Base-by-base conservation (phyloP, 2,888 invertebrate genomes). In the Caenorhabditis becei region DNA sequence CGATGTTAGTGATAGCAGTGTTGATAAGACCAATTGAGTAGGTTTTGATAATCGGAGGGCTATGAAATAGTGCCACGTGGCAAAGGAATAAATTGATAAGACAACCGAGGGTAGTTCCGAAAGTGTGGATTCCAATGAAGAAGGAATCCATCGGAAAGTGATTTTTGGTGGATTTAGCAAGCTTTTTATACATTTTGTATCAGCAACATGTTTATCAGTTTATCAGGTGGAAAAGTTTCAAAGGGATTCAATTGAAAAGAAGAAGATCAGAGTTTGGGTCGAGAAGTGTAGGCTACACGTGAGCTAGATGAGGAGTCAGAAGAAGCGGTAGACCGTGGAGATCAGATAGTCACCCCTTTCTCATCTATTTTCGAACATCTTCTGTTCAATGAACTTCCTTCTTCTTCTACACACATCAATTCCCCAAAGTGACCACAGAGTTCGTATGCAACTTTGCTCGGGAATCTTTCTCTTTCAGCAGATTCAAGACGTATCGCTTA, bases 1-100 rank as follows among this genome's bases (percentile, higher is more conserved):
- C 56, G 0, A 56, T n/a, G 32, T 72, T 58, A 1, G 63, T 47
- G 1, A 72, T 28, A 16, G 56, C 41, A 4, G 18, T 14, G 47
- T 72, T 72, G 32, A 72, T 32, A 1, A 63, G 20, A 1, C 54
- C 3, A 24, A 58, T 49, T 8, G 72, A 72, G 23, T 63, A 72
- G n/a, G 72, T 63, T 63, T 41, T 53, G 26, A 72, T 72, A 56
- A 49, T 32, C 16, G 26, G 41, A 8, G 72, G 72, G 24, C 63
- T 72, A 16, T 72, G 54, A 35, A 63, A 72, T 1, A 58, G 0
- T 26, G 72, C 65, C 63, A 74, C 58, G 49, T 65, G 32, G 41
- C 56, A 65, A 0, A 74, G 58, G 24, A 74, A 51, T 3, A 56
- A 11, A 20, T 74, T 74, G 16, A 74, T 20, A 4, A 62, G n/a